Percentiles rank a stretch among this genome's conserved stretches.
phyloP scores from a whole-genome alignment of 92 coral and sea anemone genomes.

The Epizoanthus stellaris region DNA sequence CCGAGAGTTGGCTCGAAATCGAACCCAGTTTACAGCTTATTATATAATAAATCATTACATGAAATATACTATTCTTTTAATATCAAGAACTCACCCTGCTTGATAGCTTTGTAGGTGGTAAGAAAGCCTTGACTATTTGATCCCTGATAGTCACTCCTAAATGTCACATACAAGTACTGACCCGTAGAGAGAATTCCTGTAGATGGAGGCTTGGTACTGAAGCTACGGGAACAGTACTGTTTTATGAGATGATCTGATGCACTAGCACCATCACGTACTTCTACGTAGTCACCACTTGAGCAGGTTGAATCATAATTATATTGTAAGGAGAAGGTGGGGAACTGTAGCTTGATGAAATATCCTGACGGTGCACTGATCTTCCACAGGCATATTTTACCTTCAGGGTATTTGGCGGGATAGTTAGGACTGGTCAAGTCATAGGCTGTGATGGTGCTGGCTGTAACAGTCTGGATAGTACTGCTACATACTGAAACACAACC shows the following conservation, averaged over 20 bases:
- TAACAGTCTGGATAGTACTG: background rate
- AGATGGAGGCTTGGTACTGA: background rate
- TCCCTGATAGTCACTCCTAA: background rate
- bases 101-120: slow-evolving; percentile 1
- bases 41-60: no score
- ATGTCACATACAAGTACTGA: background rate
- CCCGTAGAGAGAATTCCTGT: background rate
- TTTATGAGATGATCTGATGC: no score
- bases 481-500: background rate
- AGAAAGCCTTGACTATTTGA: background rate
- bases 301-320: background rate
- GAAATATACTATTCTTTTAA: no score
- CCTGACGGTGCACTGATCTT: background rate
- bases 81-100: background rate
- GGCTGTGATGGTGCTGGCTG: background rate
- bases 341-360: no score
- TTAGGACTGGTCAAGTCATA: background rate
- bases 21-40: no score
- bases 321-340: background rate
- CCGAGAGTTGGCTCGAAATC: no score
- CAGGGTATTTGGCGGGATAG: background rate
- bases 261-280: no score
- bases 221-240: background rate
- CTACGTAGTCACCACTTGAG: background rate
- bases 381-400: background rate